A percentile compares a stretch with the other conserved stretches of the same genome.
These are phyloP conservation scores for Aegithalos caudatus DNA, from an alignment of 2,113 vertebrate genomes.

Conservation along the genomic window DNA sequence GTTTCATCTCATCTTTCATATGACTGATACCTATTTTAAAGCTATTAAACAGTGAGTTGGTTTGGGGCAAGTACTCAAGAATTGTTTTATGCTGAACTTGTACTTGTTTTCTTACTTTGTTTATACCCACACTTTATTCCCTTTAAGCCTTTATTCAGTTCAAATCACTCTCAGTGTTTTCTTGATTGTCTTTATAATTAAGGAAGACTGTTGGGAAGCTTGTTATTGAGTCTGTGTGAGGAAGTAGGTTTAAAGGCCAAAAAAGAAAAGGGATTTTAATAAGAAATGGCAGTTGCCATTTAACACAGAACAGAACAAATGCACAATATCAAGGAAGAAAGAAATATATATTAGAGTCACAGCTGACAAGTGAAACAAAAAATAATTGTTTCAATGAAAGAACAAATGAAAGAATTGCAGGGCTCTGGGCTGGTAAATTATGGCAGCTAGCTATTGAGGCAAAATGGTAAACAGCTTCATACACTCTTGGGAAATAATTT, in stretches of 20 bases:
- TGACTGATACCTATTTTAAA: neutral
- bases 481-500: conserved; percentile 46
- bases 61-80: neutral
- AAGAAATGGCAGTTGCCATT: neutral
- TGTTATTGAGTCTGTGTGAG: neutral
- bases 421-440: neutral
- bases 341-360: neutral
- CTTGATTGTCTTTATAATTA: neutral
- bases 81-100: neutral
- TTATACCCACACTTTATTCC: neutral
- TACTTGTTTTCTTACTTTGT: neutral
- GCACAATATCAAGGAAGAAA: neutral
- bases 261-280: neutral
- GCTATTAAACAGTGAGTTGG: neutral
- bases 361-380: conserved; percentile 17
- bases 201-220: neutral
- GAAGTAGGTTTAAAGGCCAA: neutral
- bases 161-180: neutral
- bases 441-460: conserved; percentile 7
- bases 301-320: neutral
- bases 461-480: conserved; percentile 42
- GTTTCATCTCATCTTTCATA: neutral
- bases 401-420: neutral
- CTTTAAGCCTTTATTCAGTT: neutral
- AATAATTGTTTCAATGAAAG: neutral